These are phyloP conservation scores for Sanderia malayensis DNA, from an alignment of 30 jellyfish, hydroid and myxozoan species.

Conservation along the genomic window DNA sequence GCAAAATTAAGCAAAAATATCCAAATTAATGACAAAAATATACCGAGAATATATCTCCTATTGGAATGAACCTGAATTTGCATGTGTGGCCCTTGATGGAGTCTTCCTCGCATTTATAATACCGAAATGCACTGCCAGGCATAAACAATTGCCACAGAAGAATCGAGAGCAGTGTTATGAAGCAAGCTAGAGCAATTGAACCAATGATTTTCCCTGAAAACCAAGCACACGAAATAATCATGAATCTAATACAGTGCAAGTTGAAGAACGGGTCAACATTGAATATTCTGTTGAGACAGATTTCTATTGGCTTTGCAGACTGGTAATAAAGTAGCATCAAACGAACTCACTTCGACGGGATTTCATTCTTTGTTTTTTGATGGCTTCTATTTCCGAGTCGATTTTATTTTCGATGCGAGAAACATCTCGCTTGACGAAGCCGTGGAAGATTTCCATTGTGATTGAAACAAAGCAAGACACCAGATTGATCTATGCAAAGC, in stretches of 20 bases:
- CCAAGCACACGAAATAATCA: no score
- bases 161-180: conserved; percentile 45
- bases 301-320: no score
- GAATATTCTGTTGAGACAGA: no score
- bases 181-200: not conserved
- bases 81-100: conserved; percentile 40
- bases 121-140: conserved; percentile 79
- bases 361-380: conserved; percentile 35
- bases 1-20: not conserved
- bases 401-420: conserved; percentile 41
- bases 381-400: conserved; percentile 38
- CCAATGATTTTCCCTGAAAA: not conserved
- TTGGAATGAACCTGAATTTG: conserved; percentile 47
- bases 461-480: conserved; percentile 71
- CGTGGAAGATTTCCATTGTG: conserved; percentile 59
- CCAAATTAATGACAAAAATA: conserved; percentile 11
- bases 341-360: conserved; percentile 50
- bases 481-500: conserved; percentile 37
- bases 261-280: no score
- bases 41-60: conserved; percentile 25
- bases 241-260: no score
- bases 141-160: conserved; percentile 69
- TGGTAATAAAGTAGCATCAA: no score
- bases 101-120: conserved; percentile 51
- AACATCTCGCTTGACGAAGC: conserved; percentile 46